Evolutionary conservation across 2,113 vertebrate genomes (phyloP).

Genomic region (Oceanites oceanicus): DNA sequence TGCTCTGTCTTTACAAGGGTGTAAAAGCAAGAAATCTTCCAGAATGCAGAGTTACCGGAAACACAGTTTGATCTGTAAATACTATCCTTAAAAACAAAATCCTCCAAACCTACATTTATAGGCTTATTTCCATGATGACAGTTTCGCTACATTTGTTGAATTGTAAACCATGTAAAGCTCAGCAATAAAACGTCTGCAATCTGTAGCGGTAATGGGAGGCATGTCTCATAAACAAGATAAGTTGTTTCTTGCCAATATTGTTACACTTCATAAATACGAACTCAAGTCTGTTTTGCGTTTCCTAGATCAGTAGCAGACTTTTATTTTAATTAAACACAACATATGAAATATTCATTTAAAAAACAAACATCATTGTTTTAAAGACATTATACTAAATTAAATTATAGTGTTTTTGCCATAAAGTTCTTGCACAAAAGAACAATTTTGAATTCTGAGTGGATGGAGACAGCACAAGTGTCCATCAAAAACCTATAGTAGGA

Average conservation of each 20-base stretch:
- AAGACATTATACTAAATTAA: conserved; percentile 74
- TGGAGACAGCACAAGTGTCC: conserved; percentile 68
- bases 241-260: conserved; percentile 80
- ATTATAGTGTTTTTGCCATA: conserved; percentile 53
- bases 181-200: conserved; percentile 81
- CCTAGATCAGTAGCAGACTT: conserved; percentile 77
- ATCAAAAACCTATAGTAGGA: conserved; percentile 67
- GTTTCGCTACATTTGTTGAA: conserved; percentile 78
- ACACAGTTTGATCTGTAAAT: conserved; percentile 65
- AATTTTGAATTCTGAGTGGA: conserved; percentile 61
- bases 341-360: conserved; percentile 81
- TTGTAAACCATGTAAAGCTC: conserved; percentile 80
- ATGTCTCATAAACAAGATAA: conserved; percentile 84
- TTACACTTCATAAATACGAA: conserved; percentile 80
- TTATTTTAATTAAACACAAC: conserved; percentile 85
- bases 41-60: neutral
- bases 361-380: conserved; percentile 80
- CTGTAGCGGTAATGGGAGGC: conserved; percentile 81
- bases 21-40: neutral
- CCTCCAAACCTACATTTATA: neutral
- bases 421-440: conserved; percentile 50
- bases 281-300: conserved; percentile 76
- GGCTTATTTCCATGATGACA: conserved; percentile 76
- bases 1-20: neutral
- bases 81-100: conserved; percentile 10